Conservation (phyloP, 2,113 vertebrate genomes). For the Lathamus discolor region DNA sequence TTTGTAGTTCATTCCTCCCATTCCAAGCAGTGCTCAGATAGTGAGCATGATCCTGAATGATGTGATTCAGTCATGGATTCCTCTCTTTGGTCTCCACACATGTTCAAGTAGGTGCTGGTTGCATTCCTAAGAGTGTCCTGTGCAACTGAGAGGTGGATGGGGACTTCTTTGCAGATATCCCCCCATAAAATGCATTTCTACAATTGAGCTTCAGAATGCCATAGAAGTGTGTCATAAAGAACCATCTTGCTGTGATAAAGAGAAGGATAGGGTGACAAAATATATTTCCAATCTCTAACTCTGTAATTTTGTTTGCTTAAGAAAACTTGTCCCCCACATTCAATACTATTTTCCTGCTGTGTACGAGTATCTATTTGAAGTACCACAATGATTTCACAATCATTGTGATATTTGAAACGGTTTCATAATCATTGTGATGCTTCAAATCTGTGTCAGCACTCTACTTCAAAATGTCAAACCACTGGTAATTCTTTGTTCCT, state of each 20-base stretch:
- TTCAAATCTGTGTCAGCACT: background rate
- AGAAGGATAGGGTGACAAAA: background rate
- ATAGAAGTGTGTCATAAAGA: background rate
- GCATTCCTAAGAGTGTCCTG: background rate
- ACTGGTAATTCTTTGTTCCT: background rate
- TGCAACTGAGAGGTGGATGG: background rate
- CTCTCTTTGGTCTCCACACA: background rate
- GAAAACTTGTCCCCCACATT: background rate
- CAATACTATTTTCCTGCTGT: background rate
- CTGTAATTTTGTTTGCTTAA: background rate
- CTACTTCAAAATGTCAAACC: background rate
- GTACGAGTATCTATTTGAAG: background rate
- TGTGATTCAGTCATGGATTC: background rate
- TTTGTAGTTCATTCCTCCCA: background rate
- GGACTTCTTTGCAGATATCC: background rate
- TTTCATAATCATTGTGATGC: background rate
- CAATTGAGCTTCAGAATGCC: background rate
- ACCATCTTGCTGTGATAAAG: background rate
- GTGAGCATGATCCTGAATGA: background rate
- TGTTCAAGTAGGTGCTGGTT: background rate
- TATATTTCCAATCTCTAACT: background rate
- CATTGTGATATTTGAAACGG: background rate
- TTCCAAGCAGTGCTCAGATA: background rate
- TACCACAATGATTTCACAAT: background rate
- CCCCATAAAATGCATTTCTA: background rate